phyloP scores from a whole-genome alignment of 1,140 invertebrate species.

The Aleiodes sp. region DNA sequence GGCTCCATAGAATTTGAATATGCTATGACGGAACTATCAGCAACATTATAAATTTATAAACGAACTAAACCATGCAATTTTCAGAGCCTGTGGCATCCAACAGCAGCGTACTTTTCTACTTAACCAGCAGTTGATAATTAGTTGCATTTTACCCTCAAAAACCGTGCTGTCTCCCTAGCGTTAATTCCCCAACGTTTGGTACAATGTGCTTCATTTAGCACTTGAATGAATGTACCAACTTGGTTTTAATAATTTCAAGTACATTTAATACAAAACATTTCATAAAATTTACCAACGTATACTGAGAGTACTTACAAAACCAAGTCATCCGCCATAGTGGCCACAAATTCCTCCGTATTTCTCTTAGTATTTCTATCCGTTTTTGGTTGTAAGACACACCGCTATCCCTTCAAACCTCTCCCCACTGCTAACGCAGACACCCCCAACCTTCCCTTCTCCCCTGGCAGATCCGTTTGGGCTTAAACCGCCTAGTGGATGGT shows the following conservation, averaged over 20 bases:
- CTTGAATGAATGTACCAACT: background rate
- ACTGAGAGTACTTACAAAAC: background rate
- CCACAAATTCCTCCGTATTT: constrained; percentile 13
- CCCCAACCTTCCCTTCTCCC: too few species aligned
- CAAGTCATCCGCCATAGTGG: background rate
- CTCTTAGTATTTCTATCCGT: constrained; percentile 28
- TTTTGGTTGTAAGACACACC: constrained; percentile 16
- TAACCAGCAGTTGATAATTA: too few species aligned
- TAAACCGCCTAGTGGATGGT: constrained; percentile 49
- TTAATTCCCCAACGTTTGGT: too few species aligned
- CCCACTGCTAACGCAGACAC: background rate
- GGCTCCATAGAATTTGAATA: too few species aligned
- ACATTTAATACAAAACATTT: background rate
- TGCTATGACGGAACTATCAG: too few species aligned
- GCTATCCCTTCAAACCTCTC: constrained; percentile 16
- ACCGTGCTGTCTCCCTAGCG: too few species aligned
- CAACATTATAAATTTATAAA: too few species aligned
- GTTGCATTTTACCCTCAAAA: too few species aligned
- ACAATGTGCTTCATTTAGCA: too few species aligned
- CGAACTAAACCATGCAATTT: too few species aligned
- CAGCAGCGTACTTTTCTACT: too few species aligned
- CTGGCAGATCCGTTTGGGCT: constrained; percentile 47
- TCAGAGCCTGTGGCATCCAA: too few species aligned
- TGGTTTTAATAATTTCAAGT: background rate
- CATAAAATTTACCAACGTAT: background rate